Percentiles rank a stretch among this genome's conserved stretches.
Conservation (phyloP, 2,113 vertebrate genomes). For the Campylorhamphus procurvoides region DNA sequence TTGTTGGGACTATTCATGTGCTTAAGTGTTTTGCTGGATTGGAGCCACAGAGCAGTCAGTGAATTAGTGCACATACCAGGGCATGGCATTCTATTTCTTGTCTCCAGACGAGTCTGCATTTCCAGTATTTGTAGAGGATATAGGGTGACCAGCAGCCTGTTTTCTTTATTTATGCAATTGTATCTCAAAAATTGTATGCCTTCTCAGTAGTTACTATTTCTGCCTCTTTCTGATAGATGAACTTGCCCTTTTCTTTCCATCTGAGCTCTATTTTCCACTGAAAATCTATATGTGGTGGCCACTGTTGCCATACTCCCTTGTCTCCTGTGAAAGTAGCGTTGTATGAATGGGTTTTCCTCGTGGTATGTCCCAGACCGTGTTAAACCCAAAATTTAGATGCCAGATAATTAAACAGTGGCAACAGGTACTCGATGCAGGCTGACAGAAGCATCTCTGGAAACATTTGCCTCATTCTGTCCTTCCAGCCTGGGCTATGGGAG, state of each 20-base stretch:
- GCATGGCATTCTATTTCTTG: slow-evolving; percentile 40
- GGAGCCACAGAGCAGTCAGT: slow-evolving; percentile 60
- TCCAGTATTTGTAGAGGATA: slow-evolving; percentile 11
- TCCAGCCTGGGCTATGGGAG: not conserved
- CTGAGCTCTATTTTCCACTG: not conserved
- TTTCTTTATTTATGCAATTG: not conserved
- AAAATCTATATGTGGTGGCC: not conserved
- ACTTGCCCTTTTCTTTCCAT: not conserved
- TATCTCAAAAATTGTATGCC: not conserved
- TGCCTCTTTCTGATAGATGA: not conserved
- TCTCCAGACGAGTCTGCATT: slow-evolving; percentile 34
- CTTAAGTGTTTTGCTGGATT: slow-evolving; percentile 69
- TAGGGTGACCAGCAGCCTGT: not conserved
- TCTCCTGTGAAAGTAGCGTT: not conserved
- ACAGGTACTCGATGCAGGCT: not conserved
- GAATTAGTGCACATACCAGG: slow-evolving; percentile 57
- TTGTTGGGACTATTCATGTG: slow-evolving; percentile 60
- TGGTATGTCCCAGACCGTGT: not conserved
- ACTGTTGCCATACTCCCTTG: not conserved
- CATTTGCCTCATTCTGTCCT: not conserved
- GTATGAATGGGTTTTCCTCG: not conserved
- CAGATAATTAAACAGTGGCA: not conserved
- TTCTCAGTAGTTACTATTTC: not conserved
- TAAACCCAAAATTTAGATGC: not conserved
- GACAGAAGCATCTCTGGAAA: not conserved